A percentile compares a stretch with the other conserved stretches of the same genome.
phyloP scores from a whole-genome alignment of 2,797 vertebrate species.

The Furcifer pardalis region DNA sequence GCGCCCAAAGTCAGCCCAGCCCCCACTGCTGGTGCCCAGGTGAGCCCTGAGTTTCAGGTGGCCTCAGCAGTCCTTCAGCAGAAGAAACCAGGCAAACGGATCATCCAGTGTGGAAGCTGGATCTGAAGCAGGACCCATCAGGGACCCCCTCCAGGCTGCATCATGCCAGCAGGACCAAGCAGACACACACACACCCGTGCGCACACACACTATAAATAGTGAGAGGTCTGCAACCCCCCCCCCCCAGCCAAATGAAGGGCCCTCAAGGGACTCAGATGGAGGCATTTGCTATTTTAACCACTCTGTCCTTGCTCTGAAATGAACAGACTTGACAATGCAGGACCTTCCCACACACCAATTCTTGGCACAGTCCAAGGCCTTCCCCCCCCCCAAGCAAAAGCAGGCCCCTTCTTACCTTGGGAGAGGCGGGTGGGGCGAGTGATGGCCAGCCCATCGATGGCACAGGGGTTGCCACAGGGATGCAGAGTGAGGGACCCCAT shows the following conservation, averaged over 20 bases:
- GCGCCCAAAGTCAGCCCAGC: too few relatives aligned
- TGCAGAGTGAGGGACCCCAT: conserved; percentile 85
- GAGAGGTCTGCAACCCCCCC: not conserved
- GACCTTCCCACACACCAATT: too few relatives aligned
- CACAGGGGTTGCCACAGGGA: conserved; percentile 89
- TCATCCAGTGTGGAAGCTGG: too few relatives aligned
- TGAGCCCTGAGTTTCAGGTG: not conserved
- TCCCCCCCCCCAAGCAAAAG: too few relatives aligned
- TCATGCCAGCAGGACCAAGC: too few relatives aligned
- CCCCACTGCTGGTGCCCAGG: too few relatives aligned
- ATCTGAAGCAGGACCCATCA: too few relatives aligned
- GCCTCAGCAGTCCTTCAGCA: too few relatives aligned
- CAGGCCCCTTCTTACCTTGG: conserved; percentile 91
- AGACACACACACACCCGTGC: too few relatives aligned
- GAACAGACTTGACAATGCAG: not conserved
- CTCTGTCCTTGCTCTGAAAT: not conserved
- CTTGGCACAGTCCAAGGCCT: too few relatives aligned
- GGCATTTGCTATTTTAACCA: not conserved
- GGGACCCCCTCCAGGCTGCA: not conserved
- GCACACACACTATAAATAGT: too few relatives aligned
- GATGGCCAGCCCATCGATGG: conserved; percentile 83
- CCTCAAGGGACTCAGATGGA: not conserved
- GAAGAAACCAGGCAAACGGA: too few relatives aligned
- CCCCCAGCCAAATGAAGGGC: not conserved
- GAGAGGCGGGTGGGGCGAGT: conserved; percentile 84